Evolutionary conservation across 1,140 invertebrate genomes (phyloP).

Genomic region (Camponotus vicinus): DNA sequence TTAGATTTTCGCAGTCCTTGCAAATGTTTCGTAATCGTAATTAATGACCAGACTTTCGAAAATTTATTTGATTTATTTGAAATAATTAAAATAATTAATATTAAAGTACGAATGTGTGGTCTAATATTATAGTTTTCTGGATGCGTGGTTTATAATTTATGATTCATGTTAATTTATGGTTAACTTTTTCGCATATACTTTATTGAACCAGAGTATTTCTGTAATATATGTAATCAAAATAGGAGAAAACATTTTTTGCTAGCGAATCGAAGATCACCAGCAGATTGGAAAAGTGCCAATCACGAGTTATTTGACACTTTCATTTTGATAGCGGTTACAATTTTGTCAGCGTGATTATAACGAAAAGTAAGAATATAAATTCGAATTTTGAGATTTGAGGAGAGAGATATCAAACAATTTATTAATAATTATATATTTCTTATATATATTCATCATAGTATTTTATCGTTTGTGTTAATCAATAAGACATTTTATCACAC

Average conservation of each 20-base stretch:
- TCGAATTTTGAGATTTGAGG: neutral
- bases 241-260: neutral
- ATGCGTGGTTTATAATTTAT: conserved; percentile 1
- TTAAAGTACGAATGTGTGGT: neutral
- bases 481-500: neutral
- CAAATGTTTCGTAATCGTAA: neutral
- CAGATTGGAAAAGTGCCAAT: conserved; percentile 38
- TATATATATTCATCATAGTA: conserved; percentile 13
- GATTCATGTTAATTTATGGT: neutral
- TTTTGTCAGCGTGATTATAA: conserved; percentile 10
- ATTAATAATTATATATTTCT: neutral
- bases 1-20: neutral
- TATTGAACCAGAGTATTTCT: neutral
- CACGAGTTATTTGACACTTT: conserved; percentile 27
- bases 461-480: neutral
- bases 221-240: neutral
- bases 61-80: neutral
- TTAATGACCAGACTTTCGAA: neutral
- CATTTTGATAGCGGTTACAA: conserved; percentile 25
- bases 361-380: neutral
- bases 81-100: neutral
- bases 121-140: neutral
- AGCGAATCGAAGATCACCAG: conserved; percentile 4
- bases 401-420: neutral
- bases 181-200: conserved; percentile 1